phyloP scores from a whole-genome alignment of 2,888 invertebrate genomes.

The Cryptocephalus moraei region DNA sequence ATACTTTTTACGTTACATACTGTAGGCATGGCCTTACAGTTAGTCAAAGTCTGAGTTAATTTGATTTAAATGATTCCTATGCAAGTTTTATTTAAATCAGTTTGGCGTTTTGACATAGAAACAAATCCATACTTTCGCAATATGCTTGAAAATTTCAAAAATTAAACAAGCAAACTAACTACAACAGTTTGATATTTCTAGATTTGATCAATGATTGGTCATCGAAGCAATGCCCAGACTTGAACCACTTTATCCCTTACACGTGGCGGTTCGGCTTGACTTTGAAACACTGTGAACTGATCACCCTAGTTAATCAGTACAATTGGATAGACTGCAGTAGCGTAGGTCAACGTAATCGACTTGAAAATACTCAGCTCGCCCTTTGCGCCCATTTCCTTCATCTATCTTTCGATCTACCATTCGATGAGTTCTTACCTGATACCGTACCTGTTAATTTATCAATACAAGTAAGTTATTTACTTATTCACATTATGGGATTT shows the following conservation, averaged over 20 bases:
- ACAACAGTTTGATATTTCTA: constrained; percentile 22
- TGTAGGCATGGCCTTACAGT: no score
- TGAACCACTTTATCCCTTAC: constrained; percentile 92
- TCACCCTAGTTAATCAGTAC: constrained; percentile 88
- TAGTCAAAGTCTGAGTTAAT: no score
- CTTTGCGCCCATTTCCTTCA: constrained; percentile 91
- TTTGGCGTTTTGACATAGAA: no score
- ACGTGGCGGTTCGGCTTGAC: constrained; percentile 88
- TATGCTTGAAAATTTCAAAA: no score
- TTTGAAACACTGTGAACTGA: constrained; percentile 89
- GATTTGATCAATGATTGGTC: constrained; percentile 97
- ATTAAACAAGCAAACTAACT: constrained; percentile 2
- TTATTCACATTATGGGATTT: not conserved
- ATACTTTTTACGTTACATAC: no score
- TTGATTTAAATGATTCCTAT: no score
- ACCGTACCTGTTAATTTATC: constrained; percentile 84
- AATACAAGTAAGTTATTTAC: constrained; percentile 54
- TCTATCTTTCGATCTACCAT: constrained; percentile 87
- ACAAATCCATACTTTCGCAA: no score
- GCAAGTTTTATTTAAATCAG: no score
- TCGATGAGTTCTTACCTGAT: constrained; percentile 85
- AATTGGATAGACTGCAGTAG: constrained; percentile 99
- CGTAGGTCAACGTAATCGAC: constrained; percentile 57
- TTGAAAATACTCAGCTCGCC: constrained; percentile 86
- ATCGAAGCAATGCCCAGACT: constrained; percentile 84